Conservation (phyloP, 2,113 vertebrate species). For the Gambusia affinis region DNA sequence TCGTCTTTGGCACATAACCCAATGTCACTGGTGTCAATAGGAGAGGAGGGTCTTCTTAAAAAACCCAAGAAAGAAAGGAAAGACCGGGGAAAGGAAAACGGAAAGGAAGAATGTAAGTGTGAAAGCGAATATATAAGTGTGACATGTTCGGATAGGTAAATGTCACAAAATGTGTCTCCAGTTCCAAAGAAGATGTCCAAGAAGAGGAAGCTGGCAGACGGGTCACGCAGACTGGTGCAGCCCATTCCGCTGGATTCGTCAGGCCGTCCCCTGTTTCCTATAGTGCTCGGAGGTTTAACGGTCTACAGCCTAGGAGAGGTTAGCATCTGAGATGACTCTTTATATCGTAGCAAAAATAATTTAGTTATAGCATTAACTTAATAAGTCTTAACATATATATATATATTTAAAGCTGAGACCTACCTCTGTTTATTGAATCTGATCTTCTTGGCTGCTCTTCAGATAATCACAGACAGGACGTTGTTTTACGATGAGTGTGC, state of each 20-base stretch:
- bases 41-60: slow-evolving; percentile 77
- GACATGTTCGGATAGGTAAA: background rate
- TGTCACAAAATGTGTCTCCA: slow-evolving; percentile 1
- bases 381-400: background rate
- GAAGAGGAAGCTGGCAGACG: slow-evolving; percentile 84
- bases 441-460: background rate
- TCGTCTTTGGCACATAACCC: slow-evolving; percentile 59
- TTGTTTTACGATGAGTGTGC: slow-evolving; percentile 86
- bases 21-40: slow-evolving; percentile 56
- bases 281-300: slow-evolving; percentile 86
- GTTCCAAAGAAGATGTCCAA: slow-evolving; percentile 87
- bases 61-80: slow-evolving; percentile 86
- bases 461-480: slow-evolving; percentile 89
- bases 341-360: background rate
- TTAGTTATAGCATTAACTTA: background rate
- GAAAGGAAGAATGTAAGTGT: slow-evolving; percentile 83
- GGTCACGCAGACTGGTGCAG: slow-evolving; percentile 84
- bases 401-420: no score
- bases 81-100: slow-evolving; percentile 87
- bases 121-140: background rate
- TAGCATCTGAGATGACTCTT: slow-evolving; percentile 30
- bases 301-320: slow-evolving; percentile 93
- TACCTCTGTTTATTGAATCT: background rate
- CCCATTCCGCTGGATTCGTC: slow-evolving; percentile 88
- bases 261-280: slow-evolving; percentile 89